Evolutionary conservation across 2,797 vertebrate species (phyloP).

Genomic region (Melanotaenia trifasciata): DNA sequence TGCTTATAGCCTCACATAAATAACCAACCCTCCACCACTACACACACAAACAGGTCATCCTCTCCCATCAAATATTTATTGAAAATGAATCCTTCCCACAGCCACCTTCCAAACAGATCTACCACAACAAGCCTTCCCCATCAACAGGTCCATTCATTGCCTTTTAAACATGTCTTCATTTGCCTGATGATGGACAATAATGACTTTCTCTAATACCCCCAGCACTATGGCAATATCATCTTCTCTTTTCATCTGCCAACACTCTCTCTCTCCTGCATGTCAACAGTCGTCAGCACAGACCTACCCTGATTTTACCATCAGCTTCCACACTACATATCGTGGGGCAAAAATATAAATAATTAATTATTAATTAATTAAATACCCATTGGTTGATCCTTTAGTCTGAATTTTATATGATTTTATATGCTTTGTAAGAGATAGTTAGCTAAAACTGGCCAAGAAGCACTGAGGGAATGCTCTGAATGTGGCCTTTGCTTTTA

Average conservation of each 20-base stretch:
- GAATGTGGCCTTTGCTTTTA: slow-evolving; percentile 7
- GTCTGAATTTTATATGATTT: slow-evolving; percentile 22
- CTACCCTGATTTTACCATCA: slow-evolving; percentile 37
- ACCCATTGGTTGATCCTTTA: not conserved
- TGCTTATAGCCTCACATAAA: slow-evolving; percentile 15
- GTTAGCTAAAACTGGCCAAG: slow-evolving; percentile 2
- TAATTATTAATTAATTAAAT: not conserved
- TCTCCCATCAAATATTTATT: slow-evolving; percentile 74
- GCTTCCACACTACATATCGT: slow-evolving; percentile 5
- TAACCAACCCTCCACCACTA: slow-evolving; percentile 19
- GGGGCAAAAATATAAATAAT: not conserved
- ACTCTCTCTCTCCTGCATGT: slow-evolving; percentile 25
- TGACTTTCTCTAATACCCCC: slow-evolving; percentile 62
- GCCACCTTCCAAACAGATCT: slow-evolving; percentile 60
- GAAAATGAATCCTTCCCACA: slow-evolving; percentile 53
- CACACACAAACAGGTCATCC: slow-evolving; percentile 21
- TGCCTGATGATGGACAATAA: slow-evolving; percentile 69
- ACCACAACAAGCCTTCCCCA: slow-evolving; percentile 62
- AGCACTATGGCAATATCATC: slow-evolving; percentile 39
- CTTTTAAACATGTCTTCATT: slow-evolving; percentile 65
- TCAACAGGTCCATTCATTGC: slow-evolving; percentile 70
- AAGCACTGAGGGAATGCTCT: not conserved
- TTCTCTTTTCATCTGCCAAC: slow-evolving; percentile 47
- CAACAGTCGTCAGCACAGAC: slow-evolving; percentile 43
- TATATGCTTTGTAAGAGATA: slow-evolving; percentile 7